Evolutionary conservation across 2,797 vertebrate genomes (phyloP), one percentile per base, ranked within the genome.

Genomic region (Alosa sapidissima): DNA sequence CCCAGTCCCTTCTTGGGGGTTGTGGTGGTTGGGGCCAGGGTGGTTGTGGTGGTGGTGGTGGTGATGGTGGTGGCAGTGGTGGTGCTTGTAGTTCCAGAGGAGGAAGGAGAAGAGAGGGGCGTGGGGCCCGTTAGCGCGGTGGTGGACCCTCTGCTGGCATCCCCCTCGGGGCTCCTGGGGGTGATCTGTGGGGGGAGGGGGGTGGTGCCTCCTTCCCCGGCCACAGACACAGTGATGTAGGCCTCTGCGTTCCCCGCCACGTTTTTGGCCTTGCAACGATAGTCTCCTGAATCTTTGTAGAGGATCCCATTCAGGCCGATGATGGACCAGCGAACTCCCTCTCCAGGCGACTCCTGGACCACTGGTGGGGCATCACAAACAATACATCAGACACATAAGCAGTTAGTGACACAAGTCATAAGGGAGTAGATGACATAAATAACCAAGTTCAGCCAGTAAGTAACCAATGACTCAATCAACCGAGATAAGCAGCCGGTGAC

Each of bases 241-340:
- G 96, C 97, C 91, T 96, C 96, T 10, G 96, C 94, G 6, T 89
- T 92, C 14, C 98, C 98, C 0, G 97, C 98, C 83, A 97, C 91
- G 85, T 99, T 99, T 91, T 97, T 99, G 49, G 97, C 98, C 89
- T 95, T 98, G 90, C 98, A 99, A 47, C 93, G 96, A 92, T 98
- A 99, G 91, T 97, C 93, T 10, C 98, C 98, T 0, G 97, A 96
- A 0, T 99, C 98, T 89, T 95, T 96, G 91, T 94, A 92, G 1
- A 95, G 91, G 90, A 99, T 95, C 82, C 95, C 96, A 11, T 96
- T 95, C 91, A 99, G 87, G 89, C 98, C 99, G 90, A 99, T 95
- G 88, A 99, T 97, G 90, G 98, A 99, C 98, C 98, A 99, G 81
- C 94, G 94, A 85, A 97, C 92, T 48, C 98, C 98, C 9, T 98